Conservation (phyloP, 2,797 vertebrate genomes). For the Acanthis flammea region DNA sequence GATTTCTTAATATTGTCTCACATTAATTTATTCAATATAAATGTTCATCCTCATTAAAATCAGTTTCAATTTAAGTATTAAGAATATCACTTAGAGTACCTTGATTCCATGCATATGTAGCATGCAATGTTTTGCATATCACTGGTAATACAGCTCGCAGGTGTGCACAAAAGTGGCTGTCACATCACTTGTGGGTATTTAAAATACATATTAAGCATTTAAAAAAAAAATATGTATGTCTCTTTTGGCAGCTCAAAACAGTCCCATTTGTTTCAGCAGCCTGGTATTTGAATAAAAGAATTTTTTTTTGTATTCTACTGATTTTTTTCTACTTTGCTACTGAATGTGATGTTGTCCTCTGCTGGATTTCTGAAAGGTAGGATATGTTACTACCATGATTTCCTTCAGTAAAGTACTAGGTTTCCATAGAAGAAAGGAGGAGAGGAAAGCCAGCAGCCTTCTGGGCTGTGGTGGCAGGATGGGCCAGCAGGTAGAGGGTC, state of each 20-base stretch:
- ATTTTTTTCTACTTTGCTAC: neutral
- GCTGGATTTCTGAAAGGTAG: neutral
- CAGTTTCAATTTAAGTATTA: neutral
- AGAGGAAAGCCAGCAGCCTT: neutral
- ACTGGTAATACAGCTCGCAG: neutral
- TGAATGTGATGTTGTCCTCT: neutral
- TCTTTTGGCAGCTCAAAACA: neutral
- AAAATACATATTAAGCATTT: neutral
- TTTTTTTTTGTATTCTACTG: neutral
- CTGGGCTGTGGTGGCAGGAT: neutral
- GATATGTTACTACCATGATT: neutral
- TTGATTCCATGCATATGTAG: neutral
- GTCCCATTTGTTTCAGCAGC: neutral
- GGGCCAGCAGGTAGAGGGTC: neutral
- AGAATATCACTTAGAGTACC: neutral
- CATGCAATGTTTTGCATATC: neutral
- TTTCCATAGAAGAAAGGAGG: neutral
- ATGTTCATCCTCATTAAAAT: neutral
- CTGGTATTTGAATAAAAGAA: constrained; percentile 10
- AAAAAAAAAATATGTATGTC: neutral
- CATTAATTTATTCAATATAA: constrained; percentile 23
- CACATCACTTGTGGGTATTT: neutral
- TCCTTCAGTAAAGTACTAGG: neutral
- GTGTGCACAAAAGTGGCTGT: neutral
- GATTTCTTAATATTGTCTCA: constrained; percentile 21